These are phyloP conservation scores for Mobula birostris DNA, from an alignment of 2,113 vertebrate species.

Conservation along the genomic window DNA sequence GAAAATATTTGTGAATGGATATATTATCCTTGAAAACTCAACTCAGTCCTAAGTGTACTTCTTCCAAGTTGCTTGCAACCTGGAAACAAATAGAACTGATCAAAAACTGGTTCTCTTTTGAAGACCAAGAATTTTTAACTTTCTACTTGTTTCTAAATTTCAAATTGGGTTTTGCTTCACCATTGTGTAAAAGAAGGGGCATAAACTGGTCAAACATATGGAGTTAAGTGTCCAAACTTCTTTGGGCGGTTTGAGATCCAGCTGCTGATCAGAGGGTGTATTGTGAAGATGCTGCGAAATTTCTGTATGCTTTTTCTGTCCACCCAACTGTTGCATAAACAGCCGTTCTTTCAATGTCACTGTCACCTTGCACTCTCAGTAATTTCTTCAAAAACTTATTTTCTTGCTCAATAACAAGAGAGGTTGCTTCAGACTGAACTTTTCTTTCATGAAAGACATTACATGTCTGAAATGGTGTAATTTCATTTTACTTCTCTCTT, in stretches of 20 bases:
- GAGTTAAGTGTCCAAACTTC: neutral
- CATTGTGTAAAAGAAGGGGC: neutral
- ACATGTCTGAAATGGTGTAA: neutral
- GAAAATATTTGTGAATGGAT: neutral
- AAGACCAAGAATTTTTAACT: neutral
- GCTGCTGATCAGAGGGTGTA: neutral
- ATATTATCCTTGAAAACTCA: neutral
- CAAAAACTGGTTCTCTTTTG: neutral
- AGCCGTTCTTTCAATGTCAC: no score
- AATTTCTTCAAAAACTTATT: neutral
- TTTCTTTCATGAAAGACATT: neutral
- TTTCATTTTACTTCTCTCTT: neutral
- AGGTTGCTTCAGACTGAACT: neutral
- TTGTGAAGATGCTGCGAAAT: neutral
- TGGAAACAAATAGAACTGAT: neutral
- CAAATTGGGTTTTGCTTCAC: neutral
- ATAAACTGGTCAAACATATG: neutral
- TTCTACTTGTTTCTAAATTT: neutral
- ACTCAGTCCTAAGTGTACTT: neutral
- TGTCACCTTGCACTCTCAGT: neutral
- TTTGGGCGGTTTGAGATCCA: neutral
- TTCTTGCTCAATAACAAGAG: neutral
- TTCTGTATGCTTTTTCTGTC: neutral
- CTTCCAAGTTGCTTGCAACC: neutral
- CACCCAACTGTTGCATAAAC: neutral